These are phyloP conservation scores for Drosophila neocordata DNA, from an alignment of 1,140 invertebrate species.

Conservation along the genomic window DNA sequence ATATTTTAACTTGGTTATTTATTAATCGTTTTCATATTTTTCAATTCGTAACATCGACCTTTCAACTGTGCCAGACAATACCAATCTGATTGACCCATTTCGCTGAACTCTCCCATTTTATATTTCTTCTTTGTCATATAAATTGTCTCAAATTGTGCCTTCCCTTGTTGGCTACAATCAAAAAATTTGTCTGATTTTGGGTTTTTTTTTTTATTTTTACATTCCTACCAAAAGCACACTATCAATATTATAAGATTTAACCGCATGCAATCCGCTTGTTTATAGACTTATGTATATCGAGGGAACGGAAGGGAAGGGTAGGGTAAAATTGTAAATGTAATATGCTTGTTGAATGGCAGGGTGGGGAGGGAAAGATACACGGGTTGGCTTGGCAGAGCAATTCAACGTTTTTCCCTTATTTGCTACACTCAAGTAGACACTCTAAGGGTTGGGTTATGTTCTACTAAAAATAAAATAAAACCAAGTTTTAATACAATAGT, in stretches of 20 bases:
- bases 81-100: constrained; percentile 47
- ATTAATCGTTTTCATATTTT: no score
- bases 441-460: constrained; percentile 37
- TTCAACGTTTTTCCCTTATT: constrained; percentile 46
- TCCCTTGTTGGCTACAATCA: constrained; percentile 46
- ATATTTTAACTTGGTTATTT: no score
- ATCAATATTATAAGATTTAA: constrained; percentile 78
- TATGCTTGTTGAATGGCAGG: constrained; percentile 54
- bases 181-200: constrained; percentile 61
- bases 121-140: constrained; percentile 43
- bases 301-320: constrained; percentile 27
- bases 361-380: not conserved
- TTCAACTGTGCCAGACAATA: constrained; percentile 37
- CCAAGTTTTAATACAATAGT: constrained; percentile 14
- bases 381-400: constrained; percentile 32
- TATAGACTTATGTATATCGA: not conserved
- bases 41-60: not conserved
- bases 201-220: constrained; percentile 7
- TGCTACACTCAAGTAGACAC: constrained; percentile 53
- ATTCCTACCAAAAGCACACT: constrained; percentile 44
- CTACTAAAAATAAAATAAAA: constrained; percentile 31
- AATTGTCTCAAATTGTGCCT: constrained; percentile 44
- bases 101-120: constrained; percentile 4
- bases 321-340: constrained; percentile 76
- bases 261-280: constrained; percentile 23